phyloP scores from a whole-genome alignment of 2,113 vertebrate species.

The Microcebus lehilahytsara region DNA sequence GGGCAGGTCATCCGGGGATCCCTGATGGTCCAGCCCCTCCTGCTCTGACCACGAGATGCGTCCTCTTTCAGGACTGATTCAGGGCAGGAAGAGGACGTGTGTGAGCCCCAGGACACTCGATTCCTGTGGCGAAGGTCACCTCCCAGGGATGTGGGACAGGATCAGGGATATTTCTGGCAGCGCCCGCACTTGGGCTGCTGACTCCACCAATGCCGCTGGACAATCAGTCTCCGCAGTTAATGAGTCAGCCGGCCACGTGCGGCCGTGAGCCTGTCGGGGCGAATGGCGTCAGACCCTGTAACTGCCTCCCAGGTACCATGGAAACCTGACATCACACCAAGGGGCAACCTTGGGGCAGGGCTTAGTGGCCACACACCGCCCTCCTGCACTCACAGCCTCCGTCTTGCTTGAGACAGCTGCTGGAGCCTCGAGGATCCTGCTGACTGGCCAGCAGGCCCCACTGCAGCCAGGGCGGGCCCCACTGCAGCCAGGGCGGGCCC shows the following conservation, averaged over 20 bases:
- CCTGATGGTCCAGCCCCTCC: neutral
- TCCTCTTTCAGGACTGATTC: neutral
- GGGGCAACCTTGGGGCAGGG: no score
- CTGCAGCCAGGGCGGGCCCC: neutral
- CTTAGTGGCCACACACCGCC: neutral
- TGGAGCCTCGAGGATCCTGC: neutral
- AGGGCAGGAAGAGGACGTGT: neutral
- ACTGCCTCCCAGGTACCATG: conserved; percentile 1
- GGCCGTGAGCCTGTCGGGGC: neutral
- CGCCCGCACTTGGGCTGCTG: neutral
- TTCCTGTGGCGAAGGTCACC: neutral
- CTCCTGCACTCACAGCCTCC: no score
- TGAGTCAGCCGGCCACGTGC: neutral
- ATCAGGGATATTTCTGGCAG: neutral
- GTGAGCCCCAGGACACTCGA: neutral
- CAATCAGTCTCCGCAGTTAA: neutral
- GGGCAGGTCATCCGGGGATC: neutral
- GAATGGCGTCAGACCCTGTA: neutral
- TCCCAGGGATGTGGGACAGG: neutral
- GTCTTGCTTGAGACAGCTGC: accelerated
- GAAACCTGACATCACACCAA: neutral
- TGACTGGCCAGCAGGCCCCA: accelerated
- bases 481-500: no score
- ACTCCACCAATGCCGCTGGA: neutral
- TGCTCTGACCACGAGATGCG: accelerated